Evolutionary conservation across 2,797 vertebrate species (phyloP).

Genomic region (Sebastolobus alascanus): DNA sequence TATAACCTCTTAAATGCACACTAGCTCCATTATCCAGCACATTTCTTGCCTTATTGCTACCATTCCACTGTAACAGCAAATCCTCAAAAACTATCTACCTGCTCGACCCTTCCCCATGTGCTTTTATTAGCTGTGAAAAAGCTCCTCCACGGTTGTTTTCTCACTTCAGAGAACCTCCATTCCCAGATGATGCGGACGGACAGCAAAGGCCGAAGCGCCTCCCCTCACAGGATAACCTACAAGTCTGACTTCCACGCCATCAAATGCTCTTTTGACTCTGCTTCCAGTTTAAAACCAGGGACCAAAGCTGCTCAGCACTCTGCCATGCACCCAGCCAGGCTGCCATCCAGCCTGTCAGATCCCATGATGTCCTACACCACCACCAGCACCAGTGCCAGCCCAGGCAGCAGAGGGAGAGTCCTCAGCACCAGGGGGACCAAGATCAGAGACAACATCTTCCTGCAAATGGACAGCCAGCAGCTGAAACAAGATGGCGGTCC

Average conservation of each 20-base stretch:
- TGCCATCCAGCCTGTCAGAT: conserved; percentile 68
- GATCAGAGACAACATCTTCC: conserved; percentile 92
- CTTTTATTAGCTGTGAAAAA: conserved; percentile 27
- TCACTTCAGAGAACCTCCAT: conserved; percentile 15
- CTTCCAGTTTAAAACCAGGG: conserved; percentile 66
- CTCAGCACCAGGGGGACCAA: conserved; percentile 89
- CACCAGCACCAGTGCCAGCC: conserved; percentile 61
- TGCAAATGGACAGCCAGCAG: conserved; percentile 91
- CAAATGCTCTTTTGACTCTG: conserved; percentile 91
- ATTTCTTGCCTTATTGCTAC: conserved; percentile 45
- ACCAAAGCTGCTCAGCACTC: conserved; percentile 40
- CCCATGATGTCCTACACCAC: conserved; percentile 58
- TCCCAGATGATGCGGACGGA: conserved; percentile 89
- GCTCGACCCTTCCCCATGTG: conserved; percentile 14
- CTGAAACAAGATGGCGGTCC: conserved; percentile 70
- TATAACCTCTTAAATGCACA: conserved; percentile 36
- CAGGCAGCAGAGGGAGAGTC: conserved; percentile 77
- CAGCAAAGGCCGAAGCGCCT: conserved; percentile 92
- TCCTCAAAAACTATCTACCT: conserved; percentile 26
- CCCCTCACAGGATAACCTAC: conserved; percentile 93
- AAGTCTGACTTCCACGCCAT: conserved; percentile 94
- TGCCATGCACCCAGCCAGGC: conserved; percentile 27
- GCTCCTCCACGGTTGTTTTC: conserved; percentile 12
- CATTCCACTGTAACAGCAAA: conserved; percentile 47
- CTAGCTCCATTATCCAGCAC: conserved; percentile 37